These are phyloP conservation scores for Prietella phreatophila DNA, from an alignment of 2,113 vertebrate species.

Conservation along the genomic window DNA sequence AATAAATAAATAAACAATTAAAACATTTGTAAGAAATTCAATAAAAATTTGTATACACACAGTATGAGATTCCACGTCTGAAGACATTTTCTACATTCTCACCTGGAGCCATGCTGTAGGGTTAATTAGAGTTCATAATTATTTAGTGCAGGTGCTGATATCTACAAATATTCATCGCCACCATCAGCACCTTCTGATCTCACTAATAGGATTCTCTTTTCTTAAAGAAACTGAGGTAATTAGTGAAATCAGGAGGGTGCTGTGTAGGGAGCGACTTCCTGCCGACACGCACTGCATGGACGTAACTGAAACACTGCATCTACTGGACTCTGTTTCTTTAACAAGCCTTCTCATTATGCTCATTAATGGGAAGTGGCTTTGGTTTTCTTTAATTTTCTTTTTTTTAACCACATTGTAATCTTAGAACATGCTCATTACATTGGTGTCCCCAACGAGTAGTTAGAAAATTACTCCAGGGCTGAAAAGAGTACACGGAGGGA, in stretches of 20 bases:
- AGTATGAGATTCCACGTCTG: not conserved
- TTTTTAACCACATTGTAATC: not conserved
- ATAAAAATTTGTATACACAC: not conserved
- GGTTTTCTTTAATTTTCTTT: no score
- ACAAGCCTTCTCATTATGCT: conserved; percentile 16
- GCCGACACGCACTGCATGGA: not conserved
- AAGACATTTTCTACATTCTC: not conserved
- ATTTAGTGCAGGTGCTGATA: not conserved
- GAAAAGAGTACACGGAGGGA: not conserved
- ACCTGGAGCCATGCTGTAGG: not conserved
- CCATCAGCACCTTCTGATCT: conserved; percentile 3
- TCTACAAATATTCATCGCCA: not conserved
- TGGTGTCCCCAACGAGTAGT: not conserved
- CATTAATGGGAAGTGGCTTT: not conserved
- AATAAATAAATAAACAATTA: no score
- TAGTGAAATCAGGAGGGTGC: conserved; percentile 13
- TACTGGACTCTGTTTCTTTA: not conserved
- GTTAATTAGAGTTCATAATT: not conserved
- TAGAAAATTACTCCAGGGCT: not conserved
- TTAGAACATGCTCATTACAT: not conserved
- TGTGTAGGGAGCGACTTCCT: not conserved
- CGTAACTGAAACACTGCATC: not conserved
- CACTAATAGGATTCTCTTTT: not conserved
- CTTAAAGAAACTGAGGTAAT: not conserved
- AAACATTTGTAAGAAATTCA: not conserved